A percentile compares a stretch with the other conserved stretches of the same genome.
phyloP scores from a whole-genome alignment of 2,888 invertebrate species.

The Bellardia pandia region DNA sequence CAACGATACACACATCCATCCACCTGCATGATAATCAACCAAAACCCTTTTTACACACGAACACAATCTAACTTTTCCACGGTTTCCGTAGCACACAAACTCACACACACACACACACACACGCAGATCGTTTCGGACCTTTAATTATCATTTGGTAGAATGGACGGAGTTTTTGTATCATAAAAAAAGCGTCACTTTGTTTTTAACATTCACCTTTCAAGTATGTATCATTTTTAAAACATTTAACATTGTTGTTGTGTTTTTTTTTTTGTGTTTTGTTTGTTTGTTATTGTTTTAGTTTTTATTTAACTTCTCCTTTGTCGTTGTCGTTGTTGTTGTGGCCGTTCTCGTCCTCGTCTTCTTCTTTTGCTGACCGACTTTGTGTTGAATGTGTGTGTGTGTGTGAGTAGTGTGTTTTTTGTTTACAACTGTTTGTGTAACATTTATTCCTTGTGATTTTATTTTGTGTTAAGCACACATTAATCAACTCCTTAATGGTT shows the following conservation, averaged over 20 bases:
- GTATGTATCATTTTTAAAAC: slow-evolving; percentile 58
- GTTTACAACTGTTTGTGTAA: slow-evolving; percentile 57
- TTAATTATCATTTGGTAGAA: slow-evolving; percentile 41
- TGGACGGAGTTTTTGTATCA: slow-evolving; percentile 38
- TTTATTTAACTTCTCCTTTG: neutral
- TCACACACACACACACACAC: neutral
- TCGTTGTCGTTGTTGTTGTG: neutral
- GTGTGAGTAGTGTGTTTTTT: neutral
- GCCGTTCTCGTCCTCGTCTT: neutral
- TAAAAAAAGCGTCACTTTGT: slow-evolving; percentile 66
- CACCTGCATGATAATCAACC: slow-evolving; percentile 48
- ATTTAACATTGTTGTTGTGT: slow-evolving; percentile 59
- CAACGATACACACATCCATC: neutral
- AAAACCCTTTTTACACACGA: neutral
- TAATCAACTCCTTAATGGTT: slow-evolving; percentile 73
- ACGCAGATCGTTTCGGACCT: neutral
- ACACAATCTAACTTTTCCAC: neutral
- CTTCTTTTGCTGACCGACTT: slow-evolving; percentile 58
- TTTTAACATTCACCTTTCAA: slow-evolving; percentile 63
- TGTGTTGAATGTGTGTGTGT: slow-evolving; percentile 2
- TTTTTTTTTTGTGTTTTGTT: too few relatives aligned
- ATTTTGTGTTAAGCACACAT: slow-evolving; percentile 72
- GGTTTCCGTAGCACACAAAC: slow-evolving; percentile 1
- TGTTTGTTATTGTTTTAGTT: slow-evolving; percentile 12
- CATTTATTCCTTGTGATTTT: slow-evolving; percentile 70